Evolutionary conservation across 2,113 vertebrate genomes (phyloP), one percentile per base, ranked within the genome.

Genomic region (Tiliqua scincoides): DNA sequence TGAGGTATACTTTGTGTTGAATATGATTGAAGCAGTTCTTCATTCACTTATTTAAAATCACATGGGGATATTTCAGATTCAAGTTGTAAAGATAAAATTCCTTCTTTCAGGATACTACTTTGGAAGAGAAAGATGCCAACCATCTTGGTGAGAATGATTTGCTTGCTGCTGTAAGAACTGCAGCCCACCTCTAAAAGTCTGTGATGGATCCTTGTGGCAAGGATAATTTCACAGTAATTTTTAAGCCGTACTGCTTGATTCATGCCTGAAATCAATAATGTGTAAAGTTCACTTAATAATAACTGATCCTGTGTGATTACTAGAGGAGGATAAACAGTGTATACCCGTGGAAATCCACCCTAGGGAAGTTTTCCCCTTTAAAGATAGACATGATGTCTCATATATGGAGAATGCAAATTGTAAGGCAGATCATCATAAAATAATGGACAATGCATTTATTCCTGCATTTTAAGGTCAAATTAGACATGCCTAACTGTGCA

Each of bases 261-360:
- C 59, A 79, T 73, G 65, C 25, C 57, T 84, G 82, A 79, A 88
- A 84, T 63, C n/a, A 84, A 88, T 78, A 84, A 72, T 73, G 68
- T 83, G 61, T 79, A 84, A 84, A 88, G 43, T 84, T 88, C 76
- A 72, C 48, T 57, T 67, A 88, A 84, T 88, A 63, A 67, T 65
- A 84, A 73, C 59, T 84, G 75, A 43, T 78, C 83, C 63, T 85
- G 9, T 85, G 83, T 78, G 83, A 78, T 88, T 57, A 73, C 35
- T 74, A 71, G 32, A 84, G 35, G 12, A 65, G 43, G 32, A 74
- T 84, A 84, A 84, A 59, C 75, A 43, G 8, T n/a, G n/a, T 63
- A 79, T 67, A 65, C 27, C 59, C 79, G 73, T 18, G 61, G 67
- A 65, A 84, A 40, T 43, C 32, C 32, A 57, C n/a, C 35, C 32